Evolutionary conservation across 53 echinoderm and acorn worm genomes (phyloP), one percentile per base, ranked within the genome.

Genomic region (Holothuria scabra): DNA sequence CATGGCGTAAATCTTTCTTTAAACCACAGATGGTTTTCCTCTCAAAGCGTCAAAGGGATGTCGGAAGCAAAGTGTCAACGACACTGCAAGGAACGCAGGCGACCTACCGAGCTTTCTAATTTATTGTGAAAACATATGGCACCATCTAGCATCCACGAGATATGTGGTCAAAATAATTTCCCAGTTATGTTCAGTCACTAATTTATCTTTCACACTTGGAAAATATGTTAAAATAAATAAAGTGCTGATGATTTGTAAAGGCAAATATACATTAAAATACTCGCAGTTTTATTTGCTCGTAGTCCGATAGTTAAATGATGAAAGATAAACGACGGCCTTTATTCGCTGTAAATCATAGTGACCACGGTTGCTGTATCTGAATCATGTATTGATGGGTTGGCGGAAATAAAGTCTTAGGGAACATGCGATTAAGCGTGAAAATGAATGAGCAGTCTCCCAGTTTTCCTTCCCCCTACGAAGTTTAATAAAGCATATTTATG

Each of bases 181-280:
- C 69, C 19, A 48, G 72, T 72, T 72, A 44, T 72, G 46, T 44
- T 72, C 12, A 46, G 72, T 46, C 48, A 46, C 72, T 72, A 44
- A 72, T 72, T 72, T 44, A 72, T 72, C 72, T 46, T 26, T 72
- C 21, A 48, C 46, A 72, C 46, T 46, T 5, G 72, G 72, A 44
- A 48, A 72, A 72, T 72, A 72, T 72, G 72, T 72, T 72, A 72
- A 72, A 72, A 22, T 72, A 72, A 72, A 72, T 72, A 72, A 72
- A 72, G 72, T 72, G 21, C 16, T 18, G 52, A 18, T 72, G 48
- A 72, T 72, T 72, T 72, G 72, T 28, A 48, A 48, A 48, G 49
- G 72, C 46, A 72, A 48, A 72, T 25, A 72, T 38, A 23, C 72
- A 72, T 72, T 72, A 72, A 48, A 72, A 72, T 72, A 72, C 46